Evolutionary conservation across 2,888 invertebrate species (phyloP), one percentile per base, ranked within the genome.

Genomic region (Stictocephala bisonia): DNA sequence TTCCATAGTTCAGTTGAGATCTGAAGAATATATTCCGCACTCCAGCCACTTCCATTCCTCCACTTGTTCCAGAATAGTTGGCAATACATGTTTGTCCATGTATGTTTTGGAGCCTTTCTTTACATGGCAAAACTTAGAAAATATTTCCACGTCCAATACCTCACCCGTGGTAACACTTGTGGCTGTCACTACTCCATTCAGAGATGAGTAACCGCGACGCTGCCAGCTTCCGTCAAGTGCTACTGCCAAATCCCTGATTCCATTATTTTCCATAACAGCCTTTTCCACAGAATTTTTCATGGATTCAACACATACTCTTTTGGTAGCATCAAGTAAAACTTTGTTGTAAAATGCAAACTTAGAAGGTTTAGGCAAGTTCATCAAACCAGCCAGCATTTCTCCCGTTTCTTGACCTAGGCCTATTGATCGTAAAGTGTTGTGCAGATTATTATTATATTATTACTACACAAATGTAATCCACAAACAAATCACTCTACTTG

Each of bases 161-260:
- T 66, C 66, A 15, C 31, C 50, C 15, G 40, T 41, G n/a, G 29
- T 60, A 4, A 20, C 22, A 35, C 64, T 71, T 3, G 64, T 64
- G 3, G 50, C 64, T 3, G 71, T 60, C 9, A 60, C 29, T 29
- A 71, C 64, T 50, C 66, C 72, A 35, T 72, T 72, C n/a, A 72
- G 40, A 3, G 66, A 66, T 31, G 72, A 72, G 35, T 48, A 72
- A 7, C 72, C 72, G 6, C 64, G 48, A n/a, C 66, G 7, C 24
- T 72, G 72, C 72, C 64, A 72, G 31, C 35, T 72, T 2, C 72
- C 72, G 53, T 66, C 72, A 41, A 72, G 67, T 7, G 72, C 66
- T 26, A 26, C 51, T 20, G 67, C 66, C 35, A 72, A 40, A 41
- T 72, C 72, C 24, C 66, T n/a, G 53, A 13, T n/a, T 1, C 66